Evolutionary conservation across 2,888 invertebrate genomes (phyloP), one percentile per base, ranked within the genome.

Genomic region (Caenorhabditis panamensis): DNA sequence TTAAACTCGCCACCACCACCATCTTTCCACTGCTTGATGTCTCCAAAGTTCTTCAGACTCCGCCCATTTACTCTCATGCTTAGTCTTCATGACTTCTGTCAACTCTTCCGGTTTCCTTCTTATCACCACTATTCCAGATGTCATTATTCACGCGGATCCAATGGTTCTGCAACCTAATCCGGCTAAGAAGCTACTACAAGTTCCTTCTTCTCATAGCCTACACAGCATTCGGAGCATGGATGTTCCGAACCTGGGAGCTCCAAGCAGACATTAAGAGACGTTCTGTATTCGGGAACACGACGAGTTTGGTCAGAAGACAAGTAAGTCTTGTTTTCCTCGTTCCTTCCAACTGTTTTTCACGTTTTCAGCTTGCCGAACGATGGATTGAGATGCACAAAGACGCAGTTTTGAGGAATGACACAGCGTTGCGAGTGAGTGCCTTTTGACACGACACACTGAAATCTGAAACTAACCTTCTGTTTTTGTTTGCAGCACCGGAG

Each of bases 171-270:
- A 53, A 76, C 20, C 24, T 62, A 36, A 67, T 71, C n/a, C 69
- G 66, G 16, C 64, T 78, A 24, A 81, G 80, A 62, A 54, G 44
- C 36, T 82, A 79, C 79, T 77, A 85, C 51, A 83, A 85, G 20
- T 84, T 87, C 51, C 28, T 82, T 44, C 66, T 84, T 11, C 83
- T 88, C 28, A 72, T 86, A 22, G 68, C 78, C 5, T 89, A 89
- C 72, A 89, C 89, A 4, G 53, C 86, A 16, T 64, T 87, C n/a
- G 89, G 89, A 31, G 89, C 87, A 13, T 82, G 80, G 63, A 76
- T 89, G 16, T 89, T 89, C 63, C 83, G 86, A 22, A 71, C 79
- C 22, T 82, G 86, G 54, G 89, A 89, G 44, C 53, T 63, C 18
- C 53, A 68, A 22, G 36, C 72, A 5, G 78, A 79, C 82, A 51